Percentiles rank a stretch among this genome's conserved stretches.
Conservation (phyloP, 2,888 invertebrate species). For the Acanthosepion lycidas region DNA sequence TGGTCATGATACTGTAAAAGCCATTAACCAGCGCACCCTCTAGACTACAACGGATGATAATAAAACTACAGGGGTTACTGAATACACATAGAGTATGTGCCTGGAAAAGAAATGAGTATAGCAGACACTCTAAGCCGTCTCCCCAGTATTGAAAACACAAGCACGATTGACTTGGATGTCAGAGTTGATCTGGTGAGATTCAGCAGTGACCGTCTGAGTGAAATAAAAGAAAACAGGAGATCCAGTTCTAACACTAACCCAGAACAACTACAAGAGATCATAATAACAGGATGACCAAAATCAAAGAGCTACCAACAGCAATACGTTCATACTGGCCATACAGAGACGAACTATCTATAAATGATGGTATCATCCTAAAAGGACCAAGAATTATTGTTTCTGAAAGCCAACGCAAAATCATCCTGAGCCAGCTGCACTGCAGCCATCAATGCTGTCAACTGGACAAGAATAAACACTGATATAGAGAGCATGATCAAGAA, state of each 20-base stretch:
- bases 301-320: neutral
- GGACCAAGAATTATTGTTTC: slow-evolving; percentile 51
- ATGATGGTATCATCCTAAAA: slow-evolving; percentile 51
- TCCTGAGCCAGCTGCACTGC: slow-evolving; percentile 51
- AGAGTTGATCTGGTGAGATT: neutral
- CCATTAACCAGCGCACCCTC: slow-evolving; percentile 50
- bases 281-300: neutral
- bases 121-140: neutral
- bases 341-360: slow-evolving; percentile 49
- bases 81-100: slow-evolving; percentile 36
- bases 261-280: neutral
- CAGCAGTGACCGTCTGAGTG: neutral
- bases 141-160: neutral
- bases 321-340: no score
- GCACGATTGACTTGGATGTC: neutral
- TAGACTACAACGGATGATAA: slow-evolving; percentile 53
- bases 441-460: slow-evolving; percentile 50
- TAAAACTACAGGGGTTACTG: slow-evolving; percentile 53
- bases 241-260: no score
- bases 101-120: no score
- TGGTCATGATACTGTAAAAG: slow-evolving; percentile 51
- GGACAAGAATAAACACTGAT: slow-evolving; percentile 41
- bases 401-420: slow-evolving; percentile 46
- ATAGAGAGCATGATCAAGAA: no score
- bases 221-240: neutral